A percentile compares a stretch with the other conserved stretches of the same genome.
phyloP scores from a whole-genome alignment of 1,140 invertebrate genomes.

The Carposina sasakii region DNA sequence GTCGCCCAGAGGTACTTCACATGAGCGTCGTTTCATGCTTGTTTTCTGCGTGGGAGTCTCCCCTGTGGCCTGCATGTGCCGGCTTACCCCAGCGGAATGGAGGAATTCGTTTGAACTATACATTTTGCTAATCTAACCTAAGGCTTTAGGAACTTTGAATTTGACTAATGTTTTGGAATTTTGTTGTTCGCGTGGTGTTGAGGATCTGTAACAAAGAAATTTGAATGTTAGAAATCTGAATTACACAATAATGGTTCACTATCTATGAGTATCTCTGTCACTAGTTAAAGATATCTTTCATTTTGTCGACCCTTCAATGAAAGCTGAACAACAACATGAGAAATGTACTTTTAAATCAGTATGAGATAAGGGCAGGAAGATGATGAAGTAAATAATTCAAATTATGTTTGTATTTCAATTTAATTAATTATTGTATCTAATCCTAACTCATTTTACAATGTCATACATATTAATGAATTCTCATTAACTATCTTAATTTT shows the following conservation, averaged over 20 bases:
- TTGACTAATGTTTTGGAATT: constrained; percentile 63
- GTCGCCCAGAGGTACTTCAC: constrained; percentile 62
- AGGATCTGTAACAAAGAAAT: constrained; percentile 55
- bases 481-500: too few species aligned
- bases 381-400: too few species aligned
- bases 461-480: too few species aligned
- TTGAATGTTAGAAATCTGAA: neutral
- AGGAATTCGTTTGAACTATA: constrained; percentile 65
- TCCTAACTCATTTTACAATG: too few species aligned
- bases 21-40: constrained; percentile 60
- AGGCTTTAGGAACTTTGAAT: constrained; percentile 55
- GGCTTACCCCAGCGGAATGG: constrained; percentile 61
- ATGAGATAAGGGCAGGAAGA: too few species aligned
- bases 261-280: too few species aligned
- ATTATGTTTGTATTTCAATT: too few species aligned
- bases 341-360: too few species aligned
- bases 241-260: neutral
- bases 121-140: constrained; percentile 32
- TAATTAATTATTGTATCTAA: too few species aligned
- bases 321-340: too few species aligned
- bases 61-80: constrained; percentile 63
- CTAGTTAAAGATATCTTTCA: too few species aligned
- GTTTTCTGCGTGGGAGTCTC: constrained; percentile 61
- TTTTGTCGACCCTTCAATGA: too few species aligned
- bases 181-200: constrained; percentile 13